Evolutionary conservation across 2,888 invertebrate genomes (phyloP), one percentile per base, ranked within the genome.

Genomic region (Harpalus rubripes): DNA sequence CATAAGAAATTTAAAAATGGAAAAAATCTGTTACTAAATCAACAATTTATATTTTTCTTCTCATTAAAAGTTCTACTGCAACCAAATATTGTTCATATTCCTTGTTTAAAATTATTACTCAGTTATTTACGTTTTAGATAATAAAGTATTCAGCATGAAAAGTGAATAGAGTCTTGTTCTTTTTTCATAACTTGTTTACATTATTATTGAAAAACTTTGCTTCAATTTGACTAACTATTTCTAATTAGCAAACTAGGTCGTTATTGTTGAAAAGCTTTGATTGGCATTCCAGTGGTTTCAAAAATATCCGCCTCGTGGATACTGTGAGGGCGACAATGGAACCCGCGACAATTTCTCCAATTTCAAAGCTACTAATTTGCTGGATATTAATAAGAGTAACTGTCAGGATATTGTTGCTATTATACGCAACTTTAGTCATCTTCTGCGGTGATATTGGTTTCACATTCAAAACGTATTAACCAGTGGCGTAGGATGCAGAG

Each of bases 131-230:
- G 0, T 6, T 52, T 12, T 10, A 52, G 44, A 8, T 52, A 32
- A 32, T 52, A 52, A 52, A 52, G 44, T 12, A 10, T 12, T 52
- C 44, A 52, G 10, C 44, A 52, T 52, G 44, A 52, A 52, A 52
- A 22, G 18, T 63, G 63, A 63, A 63, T 16, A 61, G 59, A 65
- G 15, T 68, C 15, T 68, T 68, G 39, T 12, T 68, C 22, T 68
- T 68, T 68, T 68, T 68, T 26, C 7, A 12, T 16, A 61, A 16
- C 26, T 63, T 63, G 8, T 10, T 8, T 12, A 10, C 12, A n/a
- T 68, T 68, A 39, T 39, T 68, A 68, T 68, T 32, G 68, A 68
- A 74, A 74, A 44, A 74, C 10, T 74, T 74, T 74, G 1, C 72
- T 15, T 44, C 12, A 74, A 74, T 18, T 74, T 16, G 44, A 44